Evolutionary conservation across 2,888 invertebrate genomes (phyloP).

Genomic region (Gymnoscelis rufifasciata): DNA sequence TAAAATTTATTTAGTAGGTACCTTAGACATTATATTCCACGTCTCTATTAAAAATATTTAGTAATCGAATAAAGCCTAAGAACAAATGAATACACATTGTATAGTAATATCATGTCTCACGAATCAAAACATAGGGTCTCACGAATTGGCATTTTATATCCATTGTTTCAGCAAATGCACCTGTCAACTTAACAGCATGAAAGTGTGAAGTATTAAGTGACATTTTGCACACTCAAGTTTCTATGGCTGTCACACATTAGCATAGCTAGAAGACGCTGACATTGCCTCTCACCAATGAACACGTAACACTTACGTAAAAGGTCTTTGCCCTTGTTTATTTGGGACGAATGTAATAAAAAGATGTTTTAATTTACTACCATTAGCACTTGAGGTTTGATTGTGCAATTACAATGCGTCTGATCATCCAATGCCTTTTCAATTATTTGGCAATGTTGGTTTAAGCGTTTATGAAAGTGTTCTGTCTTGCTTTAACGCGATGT

Average conservation of each 20-base stretch:
- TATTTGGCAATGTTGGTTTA: conserved; percentile 43
- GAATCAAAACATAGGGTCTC: too few species aligned
- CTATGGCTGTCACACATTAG: conserved; percentile 43
- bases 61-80: too few species aligned
- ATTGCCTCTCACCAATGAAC: conserved; percentile 75
- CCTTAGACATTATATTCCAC: too few species aligned
- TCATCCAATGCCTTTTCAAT: conserved; percentile 51
- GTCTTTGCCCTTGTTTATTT: conserved; percentile 76
- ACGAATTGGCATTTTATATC: too few species aligned
- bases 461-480: not conserved
- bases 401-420: conserved; percentile 42
- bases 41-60: too few species aligned
- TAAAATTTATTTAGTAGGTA: too few species aligned
- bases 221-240: not conserved
- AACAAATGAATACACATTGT: too few species aligned
- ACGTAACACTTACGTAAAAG: conserved; percentile 77
- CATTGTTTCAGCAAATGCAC: too few species aligned
- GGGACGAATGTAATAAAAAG: conserved; percentile 65
- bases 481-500: not conserved
- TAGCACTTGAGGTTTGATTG: conserved; percentile 57
- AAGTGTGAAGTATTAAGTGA: too few species aligned
- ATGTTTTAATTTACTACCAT: conserved; percentile 68
- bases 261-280: conserved; percentile 54
- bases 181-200: too few species aligned
- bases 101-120: too few species aligned